Percentiles rank a stretch among this genome's conserved stretches.
Evolutionary conservation across 1,140 invertebrate species (phyloP).

Genomic region (Conus betulinus): DNA sequence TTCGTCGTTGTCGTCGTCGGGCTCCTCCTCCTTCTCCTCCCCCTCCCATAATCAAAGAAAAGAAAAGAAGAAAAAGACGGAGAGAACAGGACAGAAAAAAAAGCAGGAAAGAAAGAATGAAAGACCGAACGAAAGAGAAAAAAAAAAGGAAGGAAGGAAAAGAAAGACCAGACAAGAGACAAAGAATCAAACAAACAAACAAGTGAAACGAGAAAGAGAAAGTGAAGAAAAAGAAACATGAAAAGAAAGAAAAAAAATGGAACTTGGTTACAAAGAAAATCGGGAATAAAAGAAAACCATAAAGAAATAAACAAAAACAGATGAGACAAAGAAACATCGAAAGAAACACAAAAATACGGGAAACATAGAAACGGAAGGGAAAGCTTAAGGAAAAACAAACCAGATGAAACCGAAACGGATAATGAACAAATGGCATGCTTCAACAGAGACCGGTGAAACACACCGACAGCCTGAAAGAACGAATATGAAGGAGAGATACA

Average conservation of each 20-base stretch:
- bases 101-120: not conserved
- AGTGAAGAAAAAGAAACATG: not conserved
- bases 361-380: not conserved
- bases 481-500: too few relatives aligned
- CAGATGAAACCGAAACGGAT: too few relatives aligned
- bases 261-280: not conserved
- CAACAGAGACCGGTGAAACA: too few relatives aligned
- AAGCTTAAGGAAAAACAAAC: not conserved
- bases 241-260: not conserved
- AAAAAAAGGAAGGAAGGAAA: not conserved
- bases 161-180: not conserved
- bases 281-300: not conserved
- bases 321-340: not conserved
- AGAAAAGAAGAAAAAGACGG: too few relatives aligned
- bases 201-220: not conserved
- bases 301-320: not conserved
- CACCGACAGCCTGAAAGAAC: too few relatives aligned
- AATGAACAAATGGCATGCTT: too few relatives aligned
- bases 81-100: too few relatives aligned
- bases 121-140: not conserved
- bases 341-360: not conserved
- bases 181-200: not conserved
- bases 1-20: too few relatives aligned
- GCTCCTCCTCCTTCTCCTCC: too few relatives aligned
- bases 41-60: too few relatives aligned